Evolutionary conservation across 2,797 vertebrate genomes (phyloP).

Genomic region (Clarias laeviceps): DNA sequence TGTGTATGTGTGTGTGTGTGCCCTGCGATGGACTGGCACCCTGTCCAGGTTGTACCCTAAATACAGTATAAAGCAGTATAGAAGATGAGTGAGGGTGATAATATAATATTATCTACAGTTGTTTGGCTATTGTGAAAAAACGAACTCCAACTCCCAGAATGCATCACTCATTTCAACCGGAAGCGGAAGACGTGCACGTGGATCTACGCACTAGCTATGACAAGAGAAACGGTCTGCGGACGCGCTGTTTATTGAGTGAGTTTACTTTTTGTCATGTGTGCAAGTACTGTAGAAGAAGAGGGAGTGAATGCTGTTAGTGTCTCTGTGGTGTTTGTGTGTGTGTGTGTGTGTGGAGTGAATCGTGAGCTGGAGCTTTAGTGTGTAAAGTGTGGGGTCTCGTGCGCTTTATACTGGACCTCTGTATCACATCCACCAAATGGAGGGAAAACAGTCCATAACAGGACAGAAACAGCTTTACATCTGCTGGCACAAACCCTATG

Average conservation of each 20-base stretch:
- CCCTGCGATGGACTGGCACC: no score
- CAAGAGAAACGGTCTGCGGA: background rate
- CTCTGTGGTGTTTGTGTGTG: background rate
- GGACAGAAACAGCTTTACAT: no score
- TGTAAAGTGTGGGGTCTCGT: background rate
- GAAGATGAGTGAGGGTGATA: no score
- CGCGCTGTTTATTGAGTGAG: background rate
- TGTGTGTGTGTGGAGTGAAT: background rate
- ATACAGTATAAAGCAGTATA: no score
- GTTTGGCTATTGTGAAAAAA: no score
- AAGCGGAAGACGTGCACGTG: constrained; percentile 27
- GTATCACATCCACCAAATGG: no score
- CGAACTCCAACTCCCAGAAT: constrained; percentile 56
- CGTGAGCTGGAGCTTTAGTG: background rate
- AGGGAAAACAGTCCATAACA: no score
- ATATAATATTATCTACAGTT: background rate
- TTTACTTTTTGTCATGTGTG: background rate
- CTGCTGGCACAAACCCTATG: no score
- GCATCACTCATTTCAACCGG: constrained; percentile 40
- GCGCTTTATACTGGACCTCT: background rate
- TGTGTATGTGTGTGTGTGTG: no score
- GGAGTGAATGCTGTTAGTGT: background rate
- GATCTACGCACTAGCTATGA: constrained; percentile 19
- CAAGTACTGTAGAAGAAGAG: background rate
- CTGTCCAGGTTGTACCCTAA: no score